These are phyloP conservation scores for Strigamia maritima DNA, from an alignment of 2,888 invertebrate genomes.

Conservation along the genomic window DNA sequence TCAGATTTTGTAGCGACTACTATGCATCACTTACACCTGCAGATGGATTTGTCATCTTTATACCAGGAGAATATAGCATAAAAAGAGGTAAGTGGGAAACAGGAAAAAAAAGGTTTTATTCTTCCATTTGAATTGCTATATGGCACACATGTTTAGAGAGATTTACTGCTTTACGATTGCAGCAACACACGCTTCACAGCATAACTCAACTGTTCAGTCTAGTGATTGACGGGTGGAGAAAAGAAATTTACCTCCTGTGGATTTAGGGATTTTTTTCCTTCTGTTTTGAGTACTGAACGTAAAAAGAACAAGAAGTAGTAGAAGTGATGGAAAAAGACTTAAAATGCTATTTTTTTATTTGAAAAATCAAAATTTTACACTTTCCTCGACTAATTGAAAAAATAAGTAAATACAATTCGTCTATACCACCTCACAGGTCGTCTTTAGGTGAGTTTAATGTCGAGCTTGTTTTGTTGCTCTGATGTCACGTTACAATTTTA, in stretches of 20 bases:
- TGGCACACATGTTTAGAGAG: constrained; percentile 24
- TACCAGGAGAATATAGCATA: not conserved
- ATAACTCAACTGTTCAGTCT: constrained; percentile 21
- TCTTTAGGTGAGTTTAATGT: too few species aligned
- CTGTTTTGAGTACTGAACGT: not conserved
- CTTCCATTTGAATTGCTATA: constrained; percentile 12
- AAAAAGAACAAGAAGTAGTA: not conserved
- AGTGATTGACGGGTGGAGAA: constrained; percentile 19
- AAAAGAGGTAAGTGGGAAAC: not conserved
- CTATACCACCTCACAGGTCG: too few species aligned
- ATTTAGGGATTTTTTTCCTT: not conserved
- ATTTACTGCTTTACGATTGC: constrained; percentile 24
- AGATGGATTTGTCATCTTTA: constrained; percentile 12
- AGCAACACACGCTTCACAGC: constrained; percentile 17
- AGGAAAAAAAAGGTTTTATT: not conserved
- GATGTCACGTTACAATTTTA: not conserved
- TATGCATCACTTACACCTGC: constrained; percentile 14
- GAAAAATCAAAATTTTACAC: not conserved
- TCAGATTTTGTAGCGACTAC: not conserved
- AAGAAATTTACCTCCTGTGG: constrained; percentile 15
- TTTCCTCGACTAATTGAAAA: too few species aligned
- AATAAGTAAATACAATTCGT: too few species aligned
- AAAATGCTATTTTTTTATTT: not conserved
- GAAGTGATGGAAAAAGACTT: not conserved
- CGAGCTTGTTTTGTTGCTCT: not conserved